phyloP scores from a whole-genome alignment of 2,113 vertebrate species.

The Rousettus leschenaultii region DNA sequence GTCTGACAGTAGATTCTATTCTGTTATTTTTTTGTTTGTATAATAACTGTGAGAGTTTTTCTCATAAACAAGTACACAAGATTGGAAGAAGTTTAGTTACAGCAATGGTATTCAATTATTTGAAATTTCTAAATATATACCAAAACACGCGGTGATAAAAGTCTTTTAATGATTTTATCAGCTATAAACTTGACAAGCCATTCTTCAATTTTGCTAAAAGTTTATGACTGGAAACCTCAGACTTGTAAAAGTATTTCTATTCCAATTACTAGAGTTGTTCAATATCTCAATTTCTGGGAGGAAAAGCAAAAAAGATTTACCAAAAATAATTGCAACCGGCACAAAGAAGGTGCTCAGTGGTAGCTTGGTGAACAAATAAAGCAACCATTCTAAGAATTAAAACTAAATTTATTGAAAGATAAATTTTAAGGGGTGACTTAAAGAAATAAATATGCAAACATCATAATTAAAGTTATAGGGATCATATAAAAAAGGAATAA shows the following conservation, averaged over 20 bases:
- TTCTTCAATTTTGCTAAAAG: conserved; percentile 9
- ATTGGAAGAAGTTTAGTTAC: background rate
- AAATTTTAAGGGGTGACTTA: background rate
- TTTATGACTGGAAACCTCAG: background rate
- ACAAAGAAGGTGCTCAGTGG: background rate
- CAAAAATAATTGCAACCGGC: background rate
- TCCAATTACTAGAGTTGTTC: background rate
- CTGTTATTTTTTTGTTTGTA: background rate
- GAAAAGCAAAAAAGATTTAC: background rate
- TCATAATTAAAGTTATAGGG: background rate
- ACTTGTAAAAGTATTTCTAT: background rate
- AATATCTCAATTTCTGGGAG: background rate
- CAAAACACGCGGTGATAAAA: background rate
- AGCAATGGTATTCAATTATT: background rate
- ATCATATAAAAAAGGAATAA: background rate
- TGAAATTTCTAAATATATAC: background rate
- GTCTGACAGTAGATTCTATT: background rate
- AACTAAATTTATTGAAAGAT: background rate
- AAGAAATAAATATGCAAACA: background rate
- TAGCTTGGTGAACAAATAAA: background rate
- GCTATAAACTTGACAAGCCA: background rate
- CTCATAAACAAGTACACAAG: background rate
- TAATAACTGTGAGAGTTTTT: background rate
- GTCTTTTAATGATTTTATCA: background rate
- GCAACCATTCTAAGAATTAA: background rate